Base-by-base conservation (phyloP, 2,113 vertebrate species). In the Hystrix cristata region DNA sequence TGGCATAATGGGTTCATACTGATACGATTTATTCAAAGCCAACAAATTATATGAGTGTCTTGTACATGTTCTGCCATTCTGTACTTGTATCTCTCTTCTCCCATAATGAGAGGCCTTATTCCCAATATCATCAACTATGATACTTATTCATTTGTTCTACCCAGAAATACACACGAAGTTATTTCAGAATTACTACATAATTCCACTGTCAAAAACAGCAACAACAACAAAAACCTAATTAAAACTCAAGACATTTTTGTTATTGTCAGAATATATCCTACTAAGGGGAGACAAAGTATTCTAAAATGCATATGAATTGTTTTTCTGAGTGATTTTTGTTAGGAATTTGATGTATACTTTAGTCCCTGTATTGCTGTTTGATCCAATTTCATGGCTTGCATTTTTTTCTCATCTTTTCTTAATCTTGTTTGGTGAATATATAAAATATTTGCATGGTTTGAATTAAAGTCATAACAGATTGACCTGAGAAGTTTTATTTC, bases 91-190 rank as follows among this genome's bases (percentile, higher is more conserved):
- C 3, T 4, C 10, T 72, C 25, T 59, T 25, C 15, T 16, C 6
- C 74, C 16, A 0, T 0, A 11, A 48, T 9, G 31, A 81, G 53
- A 21, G 9, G 0, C 14, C 11, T 83, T 43, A 16, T 46, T 46
- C 25, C 57, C 62, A 48, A 21, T 5, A 2, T 12, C 46, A 2
- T 21, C n/a, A 27, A 0, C 43, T 0, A 7, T 0, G 2, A 27
- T 13, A 0, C 6, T 5, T 59, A 10, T 0, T 43, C 53, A 12
- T 15, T 13, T n/a, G 14, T 23, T 14, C 9, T 6, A 38, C 31
- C 27, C 25, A 16, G 1, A 78, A 34, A 11, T 12, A 13, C 23
- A 19, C 53, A 25, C 1, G 11, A 15, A 48, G 8, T 2, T 4
- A 10, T 5, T 23, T 38, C 46, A 29, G 16, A n/a, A 10, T 64